phyloP scores from a whole-genome alignment of 1,140 invertebrate species.

The Papilio xuthus region DNA sequence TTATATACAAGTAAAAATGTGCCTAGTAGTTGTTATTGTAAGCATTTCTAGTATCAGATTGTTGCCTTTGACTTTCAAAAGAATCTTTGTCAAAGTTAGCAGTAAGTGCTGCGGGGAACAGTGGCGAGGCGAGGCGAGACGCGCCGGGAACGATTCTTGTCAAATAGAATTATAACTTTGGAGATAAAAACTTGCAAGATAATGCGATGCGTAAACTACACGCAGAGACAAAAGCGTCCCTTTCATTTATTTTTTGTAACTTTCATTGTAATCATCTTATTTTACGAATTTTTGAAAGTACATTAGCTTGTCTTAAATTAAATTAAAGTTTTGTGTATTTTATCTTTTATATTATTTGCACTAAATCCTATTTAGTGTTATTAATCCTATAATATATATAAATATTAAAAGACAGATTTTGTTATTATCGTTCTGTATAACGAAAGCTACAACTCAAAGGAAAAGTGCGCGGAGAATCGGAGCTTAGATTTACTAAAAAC shows the following conservation, averaged over 20 bases:
- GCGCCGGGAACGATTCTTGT: slow-evolving; percentile 1
- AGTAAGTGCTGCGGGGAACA: background rate
- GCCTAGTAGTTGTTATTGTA: slow-evolving; percentile 5
- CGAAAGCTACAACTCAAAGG: no score
- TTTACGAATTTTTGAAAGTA: background rate
- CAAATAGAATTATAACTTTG: slow-evolving; percentile 25
- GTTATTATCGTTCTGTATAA: no score
- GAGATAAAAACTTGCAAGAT: slow-evolving; percentile 11
- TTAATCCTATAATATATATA: background rate
- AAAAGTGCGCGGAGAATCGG: background rate
- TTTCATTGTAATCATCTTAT: background rate
- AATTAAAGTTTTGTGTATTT: background rate
- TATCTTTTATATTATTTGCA: background rate
- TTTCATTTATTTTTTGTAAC: background rate
- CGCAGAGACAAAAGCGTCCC: background rate
- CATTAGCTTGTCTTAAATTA: background rate
- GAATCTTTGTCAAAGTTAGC: background rate
- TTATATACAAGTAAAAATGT: no score
- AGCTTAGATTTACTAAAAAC: background rate
- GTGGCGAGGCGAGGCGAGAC: background rate
- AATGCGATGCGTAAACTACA: background rate
- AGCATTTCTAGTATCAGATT: background rate
- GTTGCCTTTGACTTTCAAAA: background rate
- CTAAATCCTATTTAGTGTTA: background rate
- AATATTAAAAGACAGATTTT: background rate